Evolutionary conservation across 1,140 invertebrate genomes (phyloP).

Genomic region (Battus philenor): DNA sequence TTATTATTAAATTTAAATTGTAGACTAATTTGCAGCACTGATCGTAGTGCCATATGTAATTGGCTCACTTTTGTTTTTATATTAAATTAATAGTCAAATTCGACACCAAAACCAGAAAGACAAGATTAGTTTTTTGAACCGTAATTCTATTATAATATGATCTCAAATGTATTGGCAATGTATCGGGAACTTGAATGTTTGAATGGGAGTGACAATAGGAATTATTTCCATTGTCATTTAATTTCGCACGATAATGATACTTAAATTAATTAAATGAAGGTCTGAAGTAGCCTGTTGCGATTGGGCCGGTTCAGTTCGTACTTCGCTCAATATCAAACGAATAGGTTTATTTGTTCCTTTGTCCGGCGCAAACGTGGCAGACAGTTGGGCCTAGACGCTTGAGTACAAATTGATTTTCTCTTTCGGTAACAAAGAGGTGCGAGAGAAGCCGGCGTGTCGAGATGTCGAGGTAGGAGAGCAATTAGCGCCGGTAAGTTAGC

Average conservation of each 20-base stretch:
- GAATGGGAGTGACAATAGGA: neutral
- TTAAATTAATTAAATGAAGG: constrained; percentile 2
- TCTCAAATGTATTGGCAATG: constrained; percentile 53
- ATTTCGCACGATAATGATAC: constrained; percentile 5
- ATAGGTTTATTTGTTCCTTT: constrained; percentile 14
- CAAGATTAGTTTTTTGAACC: constrained; percentile 41
- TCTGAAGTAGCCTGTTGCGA: neutral
- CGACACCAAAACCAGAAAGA: constrained; percentile 67
- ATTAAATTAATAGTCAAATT: constrained; percentile 67
- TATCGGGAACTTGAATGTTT: neutral
- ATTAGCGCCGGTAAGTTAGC: constrained; percentile 39
- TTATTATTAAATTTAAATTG: constrained; percentile 53
- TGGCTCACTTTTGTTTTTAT: constrained; percentile 59
- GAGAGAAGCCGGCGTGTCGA: neutral
- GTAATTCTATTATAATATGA: constrained; percentile 53
- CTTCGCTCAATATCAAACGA: constrained; percentile 31
- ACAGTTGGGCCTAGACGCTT: constrained; percentile 42
- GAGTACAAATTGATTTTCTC: constrained; percentile 50
- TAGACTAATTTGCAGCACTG: constrained; percentile 69
- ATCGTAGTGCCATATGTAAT: constrained; percentile 71
- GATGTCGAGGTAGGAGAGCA: constrained; percentile 17
- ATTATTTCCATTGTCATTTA: neutral
- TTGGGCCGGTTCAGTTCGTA: neutral
- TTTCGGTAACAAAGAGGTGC: constrained; percentile 15
- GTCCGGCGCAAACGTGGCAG: neutral